Evolutionary conservation across 2,888 invertebrate species (phyloP).

Genomic region (Drosophila nigricruria): DNA sequence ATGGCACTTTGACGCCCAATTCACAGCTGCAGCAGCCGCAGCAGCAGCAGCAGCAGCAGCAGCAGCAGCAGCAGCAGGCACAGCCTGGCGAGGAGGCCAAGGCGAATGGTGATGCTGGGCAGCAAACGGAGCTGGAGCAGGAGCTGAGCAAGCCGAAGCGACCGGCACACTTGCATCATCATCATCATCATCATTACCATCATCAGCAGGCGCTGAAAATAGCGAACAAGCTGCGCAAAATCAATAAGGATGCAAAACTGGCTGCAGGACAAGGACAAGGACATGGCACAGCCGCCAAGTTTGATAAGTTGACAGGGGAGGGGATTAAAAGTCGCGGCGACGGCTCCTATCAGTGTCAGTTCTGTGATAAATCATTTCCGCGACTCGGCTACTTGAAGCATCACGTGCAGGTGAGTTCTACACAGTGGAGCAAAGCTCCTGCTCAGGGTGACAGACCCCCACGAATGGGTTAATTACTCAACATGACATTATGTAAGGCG

Average conservation of each 20-base stretch:
- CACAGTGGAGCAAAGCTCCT: neutral
- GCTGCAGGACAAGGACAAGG: constrained; percentile 77
- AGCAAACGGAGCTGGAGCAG: constrained; percentile 17
- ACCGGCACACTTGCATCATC: constrained; percentile 75
- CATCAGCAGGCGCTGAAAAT: constrained; percentile 82
- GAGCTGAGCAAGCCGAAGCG: constrained; percentile 53
- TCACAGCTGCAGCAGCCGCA: constrained; percentile 68
- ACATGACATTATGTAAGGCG: constrained; percentile 46
- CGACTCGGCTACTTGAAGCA: constrained; percentile 94
- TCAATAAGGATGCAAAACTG: constrained; percentile 83
- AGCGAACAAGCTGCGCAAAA: constrained; percentile 85
- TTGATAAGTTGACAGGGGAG: constrained; percentile 85
- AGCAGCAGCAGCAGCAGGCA: constrained; percentile 29
- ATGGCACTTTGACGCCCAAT: constrained; percentile 85
- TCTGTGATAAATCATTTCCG: constrained; percentile 96
- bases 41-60: constrained; percentile 39
- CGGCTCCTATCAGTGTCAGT: constrained; percentile 95
- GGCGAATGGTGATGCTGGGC: constrained; percentile 48
- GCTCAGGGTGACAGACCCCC: constrained; percentile 27
- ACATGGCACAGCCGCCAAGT: constrained; percentile 66
- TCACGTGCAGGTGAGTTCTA: constrained; percentile 93
- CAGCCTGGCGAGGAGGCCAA: constrained; percentile 48
- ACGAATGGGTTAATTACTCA: constrained; percentile 46
- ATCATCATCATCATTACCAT: constrained; percentile 80
- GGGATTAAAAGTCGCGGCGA: constrained; percentile 85